Evolutionary conservation across 1,140 invertebrate species (phyloP).

Genomic region (Semibalanus balanoides): DNA sequence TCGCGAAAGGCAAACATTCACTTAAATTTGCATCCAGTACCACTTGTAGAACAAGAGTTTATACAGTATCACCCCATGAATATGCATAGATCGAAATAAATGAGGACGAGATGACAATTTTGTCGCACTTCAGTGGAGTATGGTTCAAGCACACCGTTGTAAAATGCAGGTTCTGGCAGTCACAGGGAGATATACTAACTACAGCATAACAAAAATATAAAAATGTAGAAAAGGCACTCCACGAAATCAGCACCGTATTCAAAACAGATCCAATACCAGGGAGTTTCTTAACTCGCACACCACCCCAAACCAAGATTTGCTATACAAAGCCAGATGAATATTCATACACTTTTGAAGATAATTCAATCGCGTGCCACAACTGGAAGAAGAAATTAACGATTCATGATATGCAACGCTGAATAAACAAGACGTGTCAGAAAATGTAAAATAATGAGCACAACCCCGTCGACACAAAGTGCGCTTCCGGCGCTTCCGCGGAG

Average conservation of each 20-base stretch:
- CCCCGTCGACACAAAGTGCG: not conserved
- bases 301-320: not conserved
- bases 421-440: conserved; percentile 2
- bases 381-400: conserved; percentile 2
- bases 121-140: not conserved
- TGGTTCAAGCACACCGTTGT: no score
- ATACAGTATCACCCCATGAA: not conserved
- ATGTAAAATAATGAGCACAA: not conserved
- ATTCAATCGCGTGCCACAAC: not conserved
- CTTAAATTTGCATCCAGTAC: not conserved
- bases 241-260: not conserved
- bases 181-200: not conserved
- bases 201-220: not conserved
- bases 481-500: not conserved
- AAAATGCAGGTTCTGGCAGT: not conserved
- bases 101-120: not conserved
- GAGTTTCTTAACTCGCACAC: not conserved
- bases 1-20: not conserved
- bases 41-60: not conserved
- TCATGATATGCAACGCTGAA: conserved; percentile 2
- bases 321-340: not conserved
- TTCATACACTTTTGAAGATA: conserved; percentile 1
- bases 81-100: not conserved
- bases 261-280: not conserved
- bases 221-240: no score